A percentile compares a stretch with the other conserved stretches of the same genome.
phyloP scores from a whole-genome alignment of 2,888 invertebrate species.

The Stegophylla sp. region DNA sequence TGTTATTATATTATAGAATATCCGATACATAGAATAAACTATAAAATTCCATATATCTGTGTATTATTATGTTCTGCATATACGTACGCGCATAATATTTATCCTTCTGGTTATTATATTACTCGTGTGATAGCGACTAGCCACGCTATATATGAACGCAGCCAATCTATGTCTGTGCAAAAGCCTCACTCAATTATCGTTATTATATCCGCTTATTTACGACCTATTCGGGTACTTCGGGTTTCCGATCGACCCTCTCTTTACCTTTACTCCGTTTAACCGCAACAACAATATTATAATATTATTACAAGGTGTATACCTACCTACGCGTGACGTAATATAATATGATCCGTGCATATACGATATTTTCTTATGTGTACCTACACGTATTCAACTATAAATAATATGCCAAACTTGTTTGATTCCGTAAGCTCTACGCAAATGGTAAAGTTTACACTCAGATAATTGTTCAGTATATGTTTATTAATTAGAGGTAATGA shows the following conservation, averaged over 20 bases:
- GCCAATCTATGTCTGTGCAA: conserved; percentile 6
- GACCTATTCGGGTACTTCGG: conserved; percentile 13
- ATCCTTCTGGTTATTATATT: background rate
- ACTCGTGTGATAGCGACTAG: conserved; percentile 43
- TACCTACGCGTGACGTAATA: background rate
- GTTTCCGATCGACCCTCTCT: conserved; percentile 30
- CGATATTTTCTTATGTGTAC: background rate
- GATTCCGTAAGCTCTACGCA: conserved; percentile 2
- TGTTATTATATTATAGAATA: conserved; percentile 10
- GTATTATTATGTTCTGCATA: background rate
- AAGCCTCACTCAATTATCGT: conserved; percentile 47
- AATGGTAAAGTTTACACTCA: conserved; percentile 23
- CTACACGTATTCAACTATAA: conserved; percentile 6
- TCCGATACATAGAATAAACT: no score
- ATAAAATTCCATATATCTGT: no score
- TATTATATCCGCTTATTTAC: conserved; percentile 50
- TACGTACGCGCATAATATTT: background rate
- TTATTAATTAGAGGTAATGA: conserved; percentile 27
- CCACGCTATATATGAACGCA: conserved; percentile 29
- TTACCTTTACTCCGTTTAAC: conserved; percentile 6
- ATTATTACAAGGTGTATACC: background rate
- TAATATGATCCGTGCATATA: background rate
- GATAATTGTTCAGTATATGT: background rate
- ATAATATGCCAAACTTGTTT: conserved; percentile 36
- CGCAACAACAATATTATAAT: background rate